These are phyloP conservation scores for Drosophila santomea DNA, from an alignment of 1,140 invertebrate genomes.

Conservation along the genomic window DNA sequence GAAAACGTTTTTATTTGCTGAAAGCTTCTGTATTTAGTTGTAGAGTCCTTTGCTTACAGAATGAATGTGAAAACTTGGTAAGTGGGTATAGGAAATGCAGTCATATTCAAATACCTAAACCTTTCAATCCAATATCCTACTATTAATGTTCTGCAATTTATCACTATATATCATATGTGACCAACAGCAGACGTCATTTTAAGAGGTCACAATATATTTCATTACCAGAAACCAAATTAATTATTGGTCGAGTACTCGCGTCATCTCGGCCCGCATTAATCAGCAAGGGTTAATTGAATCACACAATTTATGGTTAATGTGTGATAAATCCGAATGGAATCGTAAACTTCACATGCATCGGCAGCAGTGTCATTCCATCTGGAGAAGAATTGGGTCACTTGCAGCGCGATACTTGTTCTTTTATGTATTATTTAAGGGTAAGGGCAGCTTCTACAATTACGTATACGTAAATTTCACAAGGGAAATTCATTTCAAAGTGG, in stretches of 20 bases:
- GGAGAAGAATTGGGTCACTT: constrained; percentile 36
- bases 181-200: not conserved
- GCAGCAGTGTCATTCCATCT: constrained; percentile 10
- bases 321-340: constrained; percentile 25
- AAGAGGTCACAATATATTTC: constrained; percentile 29
- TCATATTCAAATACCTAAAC: too few species aligned
- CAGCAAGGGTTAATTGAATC: constrained; percentile 35
- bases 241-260: not conserved
- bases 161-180: not conserved
- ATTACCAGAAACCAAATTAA: not conserved
- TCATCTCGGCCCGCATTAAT: constrained; percentile 39
- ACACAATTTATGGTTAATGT: constrained; percentile 30
- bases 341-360: constrained; percentile 9
- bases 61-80: too few species aligned
- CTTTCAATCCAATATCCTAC: too few species aligned
- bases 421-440: constrained; percentile 8
- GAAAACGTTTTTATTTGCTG: not conserved
- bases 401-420: constrained; percentile 9
- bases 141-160: not conserved
- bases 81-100: too few species aligned
- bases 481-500: constrained; percentile 63
- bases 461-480: constrained; percentile 54
- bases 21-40: not conserved
- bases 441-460: constrained; percentile 22
- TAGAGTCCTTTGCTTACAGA: too few species aligned